Base-by-base conservation (phyloP, 2,113 vertebrate species). In the Nicator chloris region DNA sequence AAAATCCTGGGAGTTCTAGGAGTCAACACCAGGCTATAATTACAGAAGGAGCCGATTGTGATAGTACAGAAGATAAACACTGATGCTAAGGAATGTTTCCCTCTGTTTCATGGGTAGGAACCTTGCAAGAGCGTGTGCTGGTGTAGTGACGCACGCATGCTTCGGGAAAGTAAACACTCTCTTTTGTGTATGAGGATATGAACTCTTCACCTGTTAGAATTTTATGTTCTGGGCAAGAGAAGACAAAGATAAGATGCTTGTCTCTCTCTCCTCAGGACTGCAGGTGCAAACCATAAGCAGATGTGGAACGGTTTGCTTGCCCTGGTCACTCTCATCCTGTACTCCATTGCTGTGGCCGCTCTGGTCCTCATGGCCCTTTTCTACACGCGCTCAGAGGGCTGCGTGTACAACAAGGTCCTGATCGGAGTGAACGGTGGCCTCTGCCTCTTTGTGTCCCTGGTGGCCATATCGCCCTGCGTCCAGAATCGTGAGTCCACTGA, bases 391-490 rank as follows among this genome's bases (percentile, higher is more conserved):
- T 40, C 96, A 0, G 98, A 99, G 17, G 98, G 98, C 93, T 99
- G 99, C 96, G 82, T 72, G 39, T 97, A 98, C 64, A 99, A 99
- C 98, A 99, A 99, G 97, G 95, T 99, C 73, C 98, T 99, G 73
- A 97, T 99, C 2, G 99, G 99, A 5, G 95, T 99, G 91, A 99
- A 99, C 0, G 98, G 98, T 15, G 98, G 98, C 93, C 98, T 99
- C 26, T 99, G 99, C 96, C 47, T 99, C 49, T 80, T 99, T 4
- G 97, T 99, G 66, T 99, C 99, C 1, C 33, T 99, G 86, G 97
- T 99, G 83, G 99, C 99, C 94, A 99, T 99, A 96, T 99, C 98
- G 0, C 99, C 99, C 7, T 99, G 97, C 86, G 99, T 99, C 86
- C 99, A 99, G 95, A 98, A 98, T 94, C 96, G 99, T 99, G 96